Evolutionary conservation across 2,113 vertebrate species (phyloP).

Genomic region (Dasypus novemcinctus): DNA sequence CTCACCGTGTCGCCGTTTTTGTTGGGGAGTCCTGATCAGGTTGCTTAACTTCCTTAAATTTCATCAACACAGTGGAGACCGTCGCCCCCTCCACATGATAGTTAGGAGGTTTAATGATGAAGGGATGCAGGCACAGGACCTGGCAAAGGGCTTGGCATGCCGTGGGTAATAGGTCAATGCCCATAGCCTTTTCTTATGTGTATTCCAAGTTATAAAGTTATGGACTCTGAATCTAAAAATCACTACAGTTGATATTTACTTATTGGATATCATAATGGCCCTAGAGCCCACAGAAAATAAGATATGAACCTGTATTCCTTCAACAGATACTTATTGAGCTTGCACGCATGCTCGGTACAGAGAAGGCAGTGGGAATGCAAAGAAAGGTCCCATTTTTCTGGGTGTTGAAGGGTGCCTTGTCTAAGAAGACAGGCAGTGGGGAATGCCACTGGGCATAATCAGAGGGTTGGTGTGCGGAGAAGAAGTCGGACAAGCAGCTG

Average conservation of each 20-base stretch:
- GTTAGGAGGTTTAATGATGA: no score
- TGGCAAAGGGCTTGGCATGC: neutral
- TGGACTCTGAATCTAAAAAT: no score
- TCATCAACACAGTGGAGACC: neutral
- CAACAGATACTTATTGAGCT: neutral
- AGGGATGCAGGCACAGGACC: no score
- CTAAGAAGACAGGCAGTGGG: neutral
- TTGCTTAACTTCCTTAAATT: neutral
- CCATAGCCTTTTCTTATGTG: neutral
- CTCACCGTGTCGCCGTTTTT: no score
- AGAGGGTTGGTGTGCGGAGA: neutral
- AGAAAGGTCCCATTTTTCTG: neutral
- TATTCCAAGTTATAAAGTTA: neutral
- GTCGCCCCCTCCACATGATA: no score
- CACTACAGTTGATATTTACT: no score
- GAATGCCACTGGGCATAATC: rapidly evolving
- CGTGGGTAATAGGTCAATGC: neutral
- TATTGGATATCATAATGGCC: neutral
- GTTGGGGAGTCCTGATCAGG: neutral
- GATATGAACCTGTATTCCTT: neutral
- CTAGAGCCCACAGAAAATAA: neutral
- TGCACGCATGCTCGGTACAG: neutral
- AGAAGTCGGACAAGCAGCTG: neutral
- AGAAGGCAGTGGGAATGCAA: neutral
- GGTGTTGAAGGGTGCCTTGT: neutral